Base-by-base conservation (phyloP, 2,888 invertebrate genomes). In the Lasioglossum villosulum region DNA sequence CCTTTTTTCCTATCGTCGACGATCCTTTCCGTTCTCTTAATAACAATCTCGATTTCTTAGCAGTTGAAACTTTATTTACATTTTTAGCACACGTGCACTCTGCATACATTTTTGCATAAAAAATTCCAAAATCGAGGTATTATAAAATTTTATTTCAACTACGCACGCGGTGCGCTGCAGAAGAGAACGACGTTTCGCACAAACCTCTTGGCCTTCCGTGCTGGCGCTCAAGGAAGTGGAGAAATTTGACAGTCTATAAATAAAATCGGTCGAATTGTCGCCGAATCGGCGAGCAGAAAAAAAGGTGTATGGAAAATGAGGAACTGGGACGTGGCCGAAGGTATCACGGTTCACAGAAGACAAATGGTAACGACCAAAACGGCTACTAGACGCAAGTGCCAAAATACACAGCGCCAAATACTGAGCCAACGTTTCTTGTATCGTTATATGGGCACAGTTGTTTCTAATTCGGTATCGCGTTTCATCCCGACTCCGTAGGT, bases 291-390 rank as follows among this genome's bases (percentile, higher is more conserved):
- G 70, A 27, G 42, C 8, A 56, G 37, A 52, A 71, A 78, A 39
- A 73, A 72, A 59, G 74, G 16, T 52, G 42, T 48, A 63, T 37
- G 19, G 56, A 42, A 70, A 52, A 52, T 48, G 78, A 66, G 63
- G 79, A 82, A 86, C 78, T 86, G 76, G 86, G 82, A 82, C 82
- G 76, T 30, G 52, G 42, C 73, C 16, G 78, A 74, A 66, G 42
- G 79, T 81, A 86, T 81, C 82, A 86, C 82, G 86, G 86, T 86
- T 79, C 86, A 82, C 86, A 78, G 86, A 86, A 86, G 86, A 86
- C 86, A 86, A 86, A 82, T 86, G 86, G 82, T 86, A 86, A 86
- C 86, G 86, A 86, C 86, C 86, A 82, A 86, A 86, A 86, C 79
- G 82, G 86, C 86, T 86, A 82, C 86, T 81, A 78, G 81, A 63